Evolutionary conservation across 2,797 vertebrate genomes (phyloP), one percentile per base, ranked within the genome.

Genomic region (Acanthurus leucopareius): DNA sequence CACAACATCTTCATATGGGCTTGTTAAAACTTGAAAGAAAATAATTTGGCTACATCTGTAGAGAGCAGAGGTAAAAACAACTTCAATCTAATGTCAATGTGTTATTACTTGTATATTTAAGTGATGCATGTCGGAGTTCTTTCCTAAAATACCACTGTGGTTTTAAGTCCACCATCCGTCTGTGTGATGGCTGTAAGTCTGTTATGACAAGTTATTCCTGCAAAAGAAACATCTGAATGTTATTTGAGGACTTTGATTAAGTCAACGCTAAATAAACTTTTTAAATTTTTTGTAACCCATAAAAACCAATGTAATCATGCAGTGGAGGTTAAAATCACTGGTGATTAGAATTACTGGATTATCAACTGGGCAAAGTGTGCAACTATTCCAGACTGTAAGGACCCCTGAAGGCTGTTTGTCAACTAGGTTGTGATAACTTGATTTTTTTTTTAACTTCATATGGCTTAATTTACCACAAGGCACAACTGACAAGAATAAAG

Each of bases 41-140:
- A 78, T 58, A 14, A 68, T 17, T 60, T 56, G 19, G 58, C 40
- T 48, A 22, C 44, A 48, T 64, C 60, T 71, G 54, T 53, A 25
- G 28, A 69, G 11, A 56, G 40, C 56, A 72, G 54, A 70, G 25
- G 80, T 6, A 25, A 61, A 82, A 80, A 77, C 3, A 3, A 63
- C 52, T 60, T 44, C n/a, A 6, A 19, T n/a, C 82, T 69, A 17
- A 42, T 84, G 63, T 28, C 1, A 45, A 17, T 57, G 13, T 75
- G 44, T 79, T 44, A 52, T 85, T 60, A 87, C 58, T 80, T 70
- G 82, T 80, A 73, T 75, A 63, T 82, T 77, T 84, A 79, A 73
- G 45, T 66, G 15, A 0, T 71, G 79, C 60, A 40, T 80, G 72
- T 82, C 63, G 60, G 65, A 68, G 22, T 52, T 49, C 44, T n/a